Conservation (phyloP, 2,888 invertebrate species). For the Malthinus seriepunctatus region DNA sequence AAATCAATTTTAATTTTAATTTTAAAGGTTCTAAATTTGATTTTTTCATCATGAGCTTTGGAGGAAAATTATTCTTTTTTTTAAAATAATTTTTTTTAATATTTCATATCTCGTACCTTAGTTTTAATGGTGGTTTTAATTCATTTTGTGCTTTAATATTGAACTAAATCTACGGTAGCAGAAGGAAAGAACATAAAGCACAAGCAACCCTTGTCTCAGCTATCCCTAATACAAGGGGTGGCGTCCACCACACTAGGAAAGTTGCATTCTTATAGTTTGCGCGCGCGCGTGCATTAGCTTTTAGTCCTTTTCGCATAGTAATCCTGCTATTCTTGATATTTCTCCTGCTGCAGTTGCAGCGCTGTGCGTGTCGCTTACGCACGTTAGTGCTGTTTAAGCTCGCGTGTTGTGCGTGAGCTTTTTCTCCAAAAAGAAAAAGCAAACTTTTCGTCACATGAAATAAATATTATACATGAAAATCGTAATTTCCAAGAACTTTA, state of each 20-base stretch:
- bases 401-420: slow-evolving; percentile 30
- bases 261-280: slow-evolving; percentile 42
- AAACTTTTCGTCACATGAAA: slow-evolving; percentile 24
- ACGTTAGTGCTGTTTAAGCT: slow-evolving; percentile 31
- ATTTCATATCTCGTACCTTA: slow-evolving; percentile 20
- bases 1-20: too few species aligned
- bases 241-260: slow-evolving; percentile 31
- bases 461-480: too few species aligned
- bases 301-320: slow-evolving; percentile 31
- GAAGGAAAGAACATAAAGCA: slow-evolving; percentile 32
- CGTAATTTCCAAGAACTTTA: slow-evolving; percentile 9
- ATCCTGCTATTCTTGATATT: slow-evolving; percentile 34
- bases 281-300: slow-evolving; percentile 54
- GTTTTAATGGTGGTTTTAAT: slow-evolving; percentile 27
- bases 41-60: not conserved
- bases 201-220: slow-evolving; percentile 30
- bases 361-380: slow-evolving; percentile 45
- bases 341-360: slow-evolving; percentile 49
- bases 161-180: slow-evolving; percentile 28
- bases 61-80: not conserved
- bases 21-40: not conserved
- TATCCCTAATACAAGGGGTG: slow-evolving; percentile 31
- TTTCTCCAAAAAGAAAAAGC: slow-evolving; percentile 14
- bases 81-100: slow-evolving; percentile 19
- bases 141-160: slow-evolving; percentile 29